A percentile compares a stretch with the other conserved stretches of the same genome.
Evolutionary conservation across 2,113 vertebrate genomes (phyloP).

Genomic region (Indri indri): DNA sequence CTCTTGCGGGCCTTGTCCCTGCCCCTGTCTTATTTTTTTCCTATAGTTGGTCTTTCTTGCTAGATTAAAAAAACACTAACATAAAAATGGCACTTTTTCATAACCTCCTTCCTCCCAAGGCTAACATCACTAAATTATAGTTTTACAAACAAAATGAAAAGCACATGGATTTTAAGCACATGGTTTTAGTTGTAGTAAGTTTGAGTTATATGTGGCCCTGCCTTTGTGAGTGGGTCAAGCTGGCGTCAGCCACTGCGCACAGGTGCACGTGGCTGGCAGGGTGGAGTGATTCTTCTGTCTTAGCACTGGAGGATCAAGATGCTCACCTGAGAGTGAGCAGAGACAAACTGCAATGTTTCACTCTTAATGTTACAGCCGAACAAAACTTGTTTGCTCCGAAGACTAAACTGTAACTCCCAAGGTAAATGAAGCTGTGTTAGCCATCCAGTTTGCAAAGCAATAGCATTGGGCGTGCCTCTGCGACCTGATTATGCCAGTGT

Average conservation of each 20-base stretch:
- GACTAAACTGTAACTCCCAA: not conserved
- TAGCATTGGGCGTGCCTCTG: not conserved
- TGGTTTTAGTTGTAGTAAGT: not conserved
- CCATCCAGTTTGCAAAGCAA: not conserved
- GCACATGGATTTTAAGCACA: not conserved
- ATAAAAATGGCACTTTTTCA: not conserved
- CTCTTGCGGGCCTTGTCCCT: not conserved
- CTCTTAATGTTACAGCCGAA: not conserved
- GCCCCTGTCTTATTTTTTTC: not conserved
- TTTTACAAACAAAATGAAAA: not conserved
- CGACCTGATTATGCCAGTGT: not conserved
- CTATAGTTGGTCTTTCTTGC: not conserved
- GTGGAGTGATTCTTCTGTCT: slow-evolving; percentile 89
- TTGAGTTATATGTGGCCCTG: not conserved
- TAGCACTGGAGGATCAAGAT: slow-evolving; percentile 89
- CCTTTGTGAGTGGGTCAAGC: slow-evolving; percentile 87
- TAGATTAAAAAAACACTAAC: not conserved
- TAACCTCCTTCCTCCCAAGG: not conserved
- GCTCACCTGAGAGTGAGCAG: slow-evolving; percentile 82
- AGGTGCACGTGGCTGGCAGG: slow-evolving; percentile 84
- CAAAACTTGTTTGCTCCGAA: not conserved
- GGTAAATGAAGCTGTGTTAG: not conserved
- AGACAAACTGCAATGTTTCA: not conserved
- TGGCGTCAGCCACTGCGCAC: slow-evolving; percentile 87
- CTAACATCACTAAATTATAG: not conserved